Evolutionary conservation across 2,888 invertebrate species (phyloP).

Genomic region (Odontomyia ornata): DNA sequence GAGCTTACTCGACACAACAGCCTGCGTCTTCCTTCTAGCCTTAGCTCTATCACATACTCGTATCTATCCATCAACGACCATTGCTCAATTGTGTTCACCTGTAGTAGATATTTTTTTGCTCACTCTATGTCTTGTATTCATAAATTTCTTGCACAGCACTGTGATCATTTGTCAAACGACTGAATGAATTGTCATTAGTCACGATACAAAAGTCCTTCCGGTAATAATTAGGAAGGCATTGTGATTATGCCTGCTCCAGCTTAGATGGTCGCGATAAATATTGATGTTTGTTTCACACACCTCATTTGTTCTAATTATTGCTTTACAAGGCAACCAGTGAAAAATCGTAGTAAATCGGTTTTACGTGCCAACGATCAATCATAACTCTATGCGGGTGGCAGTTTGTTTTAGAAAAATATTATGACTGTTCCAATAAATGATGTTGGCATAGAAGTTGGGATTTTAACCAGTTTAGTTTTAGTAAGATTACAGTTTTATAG

Average conservation of each 20-base stretch:
- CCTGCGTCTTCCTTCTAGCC: too few species aligned
- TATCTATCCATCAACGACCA: too few species aligned
- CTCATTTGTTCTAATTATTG: slow-evolving; percentile 33
- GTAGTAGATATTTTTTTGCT: slow-evolving; percentile 7
- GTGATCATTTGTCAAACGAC: slow-evolving; percentile 35
- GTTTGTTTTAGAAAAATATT: background rate
- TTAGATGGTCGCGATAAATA: background rate
- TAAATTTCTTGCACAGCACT: slow-evolving; percentile 14
- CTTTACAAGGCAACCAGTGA: too few species aligned
- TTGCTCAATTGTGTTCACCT: slow-evolving; percentile 2
- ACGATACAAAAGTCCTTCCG: slow-evolving; percentile 42
- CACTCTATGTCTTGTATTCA: slow-evolving; percentile 1
- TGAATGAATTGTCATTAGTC: slow-evolving; percentile 40
- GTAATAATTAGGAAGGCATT: slow-evolving; percentile 38
- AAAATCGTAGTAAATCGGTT: slow-evolving; percentile 6
- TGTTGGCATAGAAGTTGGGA: too few species aligned
- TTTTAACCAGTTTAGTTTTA: too few species aligned
- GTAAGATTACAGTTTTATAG: too few species aligned
- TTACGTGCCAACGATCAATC: slow-evolving; percentile 37
- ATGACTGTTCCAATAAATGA: too few species aligned
- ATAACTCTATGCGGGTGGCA: slow-evolving; percentile 11
- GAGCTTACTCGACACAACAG: too few species aligned
- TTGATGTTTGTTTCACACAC: slow-evolving; percentile 38
- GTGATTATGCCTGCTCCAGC: slow-evolving; percentile 31
- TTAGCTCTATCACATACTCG: too few species aligned